Evolutionary conservation across 37 sponge, comb jelly and placozoan species (phyloP), one percentile per base, ranked within the genome.

Genomic region (Aplysina aerophoba): DNA sequence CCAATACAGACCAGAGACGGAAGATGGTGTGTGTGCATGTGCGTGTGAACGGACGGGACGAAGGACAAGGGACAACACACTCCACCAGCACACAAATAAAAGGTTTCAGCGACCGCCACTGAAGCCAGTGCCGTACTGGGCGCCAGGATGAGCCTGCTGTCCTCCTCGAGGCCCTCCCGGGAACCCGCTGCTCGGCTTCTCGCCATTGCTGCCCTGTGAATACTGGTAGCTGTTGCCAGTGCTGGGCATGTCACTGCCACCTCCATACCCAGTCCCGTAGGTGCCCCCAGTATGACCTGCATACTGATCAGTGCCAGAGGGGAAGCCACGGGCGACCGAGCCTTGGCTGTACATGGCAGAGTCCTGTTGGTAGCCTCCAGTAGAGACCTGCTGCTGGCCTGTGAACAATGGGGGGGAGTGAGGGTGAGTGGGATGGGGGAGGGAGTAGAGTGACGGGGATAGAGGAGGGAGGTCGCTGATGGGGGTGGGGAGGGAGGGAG

Each of bases 341-440:
- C 50, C 50, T 8, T 44, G 50, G 8, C 50, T 8, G 50, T 44
- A 44, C 50, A 44, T 44, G 50, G 3, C 8, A 62, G 27, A 27
- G 2, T 62, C 63, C 11, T 62, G 63, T 4, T 62, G n/a, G 12
- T 62, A 62, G 34, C 33, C 34, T n/a, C 34, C 34, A 4, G 35
- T 35, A 33, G 50, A 44, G 50, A 69, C 34, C 34, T 69, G 71
- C 34, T 69, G 71, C 34, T 69, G 71, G 28, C 71, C 71, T 69
- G 34, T 14, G 27, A 28, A 14, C 12, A 11, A 62, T 2, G 5
- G 63, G 12, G 5, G 11, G 63, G 27, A 11, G 27, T n/a, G 25
- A 62, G 63, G 12, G 27, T 62, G 4, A 25, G 27, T 6, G 50
- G 50, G 3, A 44, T 44, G 50, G 50, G 8, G 6, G 50, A 44